A percentile compares a stretch with the other conserved stretches of the same genome.
Conservation (phyloP, 2,113 vertebrate species). For the Oryzias woworae region DNA sequence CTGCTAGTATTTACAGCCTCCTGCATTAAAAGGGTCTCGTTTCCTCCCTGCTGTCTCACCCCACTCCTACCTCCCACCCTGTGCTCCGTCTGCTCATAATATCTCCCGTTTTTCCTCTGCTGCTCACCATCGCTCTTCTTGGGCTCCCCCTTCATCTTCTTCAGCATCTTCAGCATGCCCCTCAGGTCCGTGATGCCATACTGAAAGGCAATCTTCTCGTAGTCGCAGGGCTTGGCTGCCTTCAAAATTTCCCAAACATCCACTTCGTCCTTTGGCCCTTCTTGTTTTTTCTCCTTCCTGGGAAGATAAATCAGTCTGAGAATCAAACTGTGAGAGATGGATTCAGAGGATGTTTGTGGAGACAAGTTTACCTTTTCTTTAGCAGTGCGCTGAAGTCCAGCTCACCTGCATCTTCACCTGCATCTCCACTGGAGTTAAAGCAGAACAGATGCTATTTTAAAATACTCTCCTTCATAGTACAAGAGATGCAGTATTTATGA, state of each 20-base stretch:
- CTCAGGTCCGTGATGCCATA: conserved; percentile 92
- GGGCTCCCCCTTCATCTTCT: conserved; percentile 85
- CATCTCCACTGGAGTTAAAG: conserved; percentile 73
- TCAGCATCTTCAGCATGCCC: conserved; percentile 88
- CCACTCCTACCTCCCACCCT: conserved; percentile 4
- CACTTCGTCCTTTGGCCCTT: conserved; percentile 71
- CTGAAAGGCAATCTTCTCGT: conserved; percentile 90
- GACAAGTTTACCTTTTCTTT: conserved; percentile 83
- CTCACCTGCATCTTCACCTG: conserved; percentile 80
- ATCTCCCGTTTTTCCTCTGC: not conserved
- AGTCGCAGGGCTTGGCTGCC: conserved; percentile 88
- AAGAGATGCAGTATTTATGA: no score
- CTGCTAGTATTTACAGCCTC: conserved; percentile 35
- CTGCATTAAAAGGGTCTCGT: conserved; percentile 18
- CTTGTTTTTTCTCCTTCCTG: conserved; percentile 71
- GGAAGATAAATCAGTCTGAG: not conserved
- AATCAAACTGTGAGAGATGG: not conserved
- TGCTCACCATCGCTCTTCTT: conserved; percentile 86
- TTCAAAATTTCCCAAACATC: conserved; percentile 90
- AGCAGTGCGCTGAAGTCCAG: conserved; percentile 88
- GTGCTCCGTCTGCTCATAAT: conserved; percentile 9
- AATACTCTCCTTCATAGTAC: no score
- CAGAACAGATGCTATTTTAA: not conserved
- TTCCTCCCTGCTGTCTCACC: conserved; percentile 22
- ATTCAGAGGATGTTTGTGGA: not conserved